Conservation (phyloP, 2,113 vertebrate species). For the Gulo gulo region DNA sequence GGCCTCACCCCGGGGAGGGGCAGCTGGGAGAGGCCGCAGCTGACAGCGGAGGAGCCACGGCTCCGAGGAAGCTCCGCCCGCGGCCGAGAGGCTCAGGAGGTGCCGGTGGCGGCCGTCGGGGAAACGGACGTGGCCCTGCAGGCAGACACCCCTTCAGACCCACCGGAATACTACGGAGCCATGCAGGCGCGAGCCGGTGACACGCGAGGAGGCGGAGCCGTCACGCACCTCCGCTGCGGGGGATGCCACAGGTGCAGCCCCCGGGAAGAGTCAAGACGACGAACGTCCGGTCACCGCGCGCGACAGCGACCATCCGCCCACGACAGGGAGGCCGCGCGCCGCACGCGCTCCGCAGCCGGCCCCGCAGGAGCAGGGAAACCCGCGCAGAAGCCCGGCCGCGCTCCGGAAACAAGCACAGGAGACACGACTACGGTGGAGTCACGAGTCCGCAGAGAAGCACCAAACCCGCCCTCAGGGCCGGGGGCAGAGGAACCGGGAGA, state of each 20-base stretch:
- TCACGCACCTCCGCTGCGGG: neutral
- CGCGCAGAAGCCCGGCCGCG: fast-evolving
- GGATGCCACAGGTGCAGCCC: neutral
- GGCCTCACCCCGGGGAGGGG: neutral
- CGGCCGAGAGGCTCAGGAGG: too few relatives aligned
- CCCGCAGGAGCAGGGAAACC: too few relatives aligned
- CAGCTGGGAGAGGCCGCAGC: neutral
- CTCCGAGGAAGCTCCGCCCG: neutral
- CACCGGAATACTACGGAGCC: neutral
- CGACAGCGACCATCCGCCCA: too few relatives aligned
- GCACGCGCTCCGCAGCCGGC: too few relatives aligned
- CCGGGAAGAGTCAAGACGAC: neutral
- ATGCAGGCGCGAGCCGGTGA: too few relatives aligned
- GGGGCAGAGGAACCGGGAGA: fast-evolving
- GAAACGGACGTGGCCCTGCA: neutral
- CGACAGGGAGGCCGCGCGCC: fast-evolving
- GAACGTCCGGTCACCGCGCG: fast-evolving
- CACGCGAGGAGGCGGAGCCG: neutral
- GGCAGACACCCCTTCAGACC: neutral
- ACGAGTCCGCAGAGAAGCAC: neutral
- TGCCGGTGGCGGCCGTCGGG: too few relatives aligned
- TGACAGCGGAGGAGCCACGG: too few relatives aligned
- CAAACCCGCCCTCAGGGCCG: too few relatives aligned
- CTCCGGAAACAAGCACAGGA: too few relatives aligned
- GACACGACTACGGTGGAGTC: neutral